These are phyloP conservation scores for Megalops atlanticus DNA, from an alignment of 2,113 vertebrate species.

Conservation along the genomic window DNA sequence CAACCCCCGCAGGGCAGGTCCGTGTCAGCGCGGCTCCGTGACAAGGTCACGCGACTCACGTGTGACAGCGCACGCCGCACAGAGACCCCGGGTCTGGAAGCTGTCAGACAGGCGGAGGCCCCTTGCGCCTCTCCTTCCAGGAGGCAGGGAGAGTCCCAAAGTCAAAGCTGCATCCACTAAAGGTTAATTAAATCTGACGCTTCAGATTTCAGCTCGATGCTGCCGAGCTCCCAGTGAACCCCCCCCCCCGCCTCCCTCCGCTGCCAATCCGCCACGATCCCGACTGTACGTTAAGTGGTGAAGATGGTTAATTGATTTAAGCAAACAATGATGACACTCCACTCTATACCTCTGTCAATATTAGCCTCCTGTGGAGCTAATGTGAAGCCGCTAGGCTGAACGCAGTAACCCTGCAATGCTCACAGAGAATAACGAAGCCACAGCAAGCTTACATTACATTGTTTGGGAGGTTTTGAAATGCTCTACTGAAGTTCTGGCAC, in stretches of 20 bases:
- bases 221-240: not conserved
- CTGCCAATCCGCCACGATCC: not conserved
- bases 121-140: not conserved
- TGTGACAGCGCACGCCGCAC: conserved; percentile 13
- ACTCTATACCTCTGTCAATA: conserved; percentile 24
- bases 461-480: too few relatives aligned
- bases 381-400: not conserved
- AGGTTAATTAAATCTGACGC: conserved; percentile 33
- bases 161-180: conserved; percentile 25
- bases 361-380: not conserved
- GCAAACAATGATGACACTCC: conserved; percentile 24
- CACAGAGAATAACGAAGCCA: not conserved
- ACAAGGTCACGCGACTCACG: conserved; percentile 15
- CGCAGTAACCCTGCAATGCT: not conserved
- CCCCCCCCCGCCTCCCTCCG: not conserved
- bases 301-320: conserved; percentile 28
- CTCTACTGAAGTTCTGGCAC: too few relatives aligned
- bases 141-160: conserved; percentile 20
- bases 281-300: not conserved
- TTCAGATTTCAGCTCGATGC: not conserved
- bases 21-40: not conserved
- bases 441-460: not conserved
- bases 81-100: not conserved
- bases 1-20: conserved; percentile 12
- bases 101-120: conserved; percentile 1